Conservation (phyloP, 2,113 vertebrate species). For the Peromyscus polionotus region DNA sequence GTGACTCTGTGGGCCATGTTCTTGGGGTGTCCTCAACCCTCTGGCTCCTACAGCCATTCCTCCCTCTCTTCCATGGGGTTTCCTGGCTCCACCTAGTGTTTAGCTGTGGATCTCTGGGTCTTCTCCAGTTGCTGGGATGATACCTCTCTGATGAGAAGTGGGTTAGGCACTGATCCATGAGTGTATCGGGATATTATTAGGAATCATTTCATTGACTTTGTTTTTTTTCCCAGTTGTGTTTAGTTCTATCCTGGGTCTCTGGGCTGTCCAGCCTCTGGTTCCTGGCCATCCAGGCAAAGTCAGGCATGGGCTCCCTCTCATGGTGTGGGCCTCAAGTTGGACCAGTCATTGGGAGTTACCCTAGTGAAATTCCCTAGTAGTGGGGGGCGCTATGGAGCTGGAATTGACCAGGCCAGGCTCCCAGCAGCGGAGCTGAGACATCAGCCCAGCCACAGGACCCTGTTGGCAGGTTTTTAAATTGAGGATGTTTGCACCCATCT, state of each 20-base stretch:
- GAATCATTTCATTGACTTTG: neutral
- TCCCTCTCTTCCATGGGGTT: no score
- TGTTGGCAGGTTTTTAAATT: neutral
- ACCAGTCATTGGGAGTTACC: neutral
- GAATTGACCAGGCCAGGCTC: neutral
- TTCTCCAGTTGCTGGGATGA: neutral
- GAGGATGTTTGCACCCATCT: neutral
- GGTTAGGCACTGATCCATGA: neutral
- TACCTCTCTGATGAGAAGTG: neutral
- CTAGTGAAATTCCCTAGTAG: neutral
- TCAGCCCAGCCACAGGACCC: neutral
- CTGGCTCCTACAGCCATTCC: no score
- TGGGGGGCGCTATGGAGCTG: neutral
- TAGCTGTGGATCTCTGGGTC: no score
- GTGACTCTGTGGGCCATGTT: no score
- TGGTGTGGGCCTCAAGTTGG: neutral
- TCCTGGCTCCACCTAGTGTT: no score
- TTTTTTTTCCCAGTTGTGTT: neutral
- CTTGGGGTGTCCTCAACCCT: no score
- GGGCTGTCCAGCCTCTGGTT: neutral
- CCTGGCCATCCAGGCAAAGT: neutral
- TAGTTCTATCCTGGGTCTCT: neutral
- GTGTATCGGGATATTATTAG: neutral
- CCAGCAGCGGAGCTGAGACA: neutral
- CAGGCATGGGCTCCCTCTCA: neutral